A percentile compares a stretch with the other conserved stretches of the same genome.
phyloP scores from a whole-genome alignment of 2,888 invertebrate species.

The Oligia fasciuncula region DNA sequence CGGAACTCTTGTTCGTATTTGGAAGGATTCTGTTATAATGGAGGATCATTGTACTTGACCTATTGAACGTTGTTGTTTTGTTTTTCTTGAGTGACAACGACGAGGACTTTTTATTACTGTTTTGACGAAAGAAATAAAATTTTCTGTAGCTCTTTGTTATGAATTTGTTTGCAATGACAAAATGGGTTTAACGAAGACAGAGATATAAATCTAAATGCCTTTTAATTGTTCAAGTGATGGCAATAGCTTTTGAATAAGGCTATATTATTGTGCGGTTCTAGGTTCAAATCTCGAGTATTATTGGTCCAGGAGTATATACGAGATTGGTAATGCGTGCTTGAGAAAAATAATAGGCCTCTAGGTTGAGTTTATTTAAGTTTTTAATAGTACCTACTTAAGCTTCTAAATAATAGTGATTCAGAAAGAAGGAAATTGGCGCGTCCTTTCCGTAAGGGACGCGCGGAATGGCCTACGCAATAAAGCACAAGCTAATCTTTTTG shows the following conservation, averaged over 20 bases:
- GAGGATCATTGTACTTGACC: slow-evolving; percentile 35
- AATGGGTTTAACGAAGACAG: not conserved
- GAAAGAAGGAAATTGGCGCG: not conserved
- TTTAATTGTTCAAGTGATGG: not conserved
- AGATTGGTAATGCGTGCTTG: not conserved
- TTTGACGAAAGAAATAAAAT: slow-evolving; percentile 14
- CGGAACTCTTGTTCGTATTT: slow-evolving; percentile 36
- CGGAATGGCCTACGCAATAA: not conserved
- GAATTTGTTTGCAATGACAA: not conserved
- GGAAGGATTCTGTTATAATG: slow-evolving; percentile 44
- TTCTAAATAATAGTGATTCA: not conserved
- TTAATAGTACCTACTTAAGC: not conserved
- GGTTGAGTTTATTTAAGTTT: not conserved
- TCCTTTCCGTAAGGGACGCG: not conserved
- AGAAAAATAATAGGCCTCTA: not conserved
- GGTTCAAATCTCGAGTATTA: not conserved
- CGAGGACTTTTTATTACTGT: slow-evolving; percentile 28
- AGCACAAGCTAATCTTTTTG: not conserved
- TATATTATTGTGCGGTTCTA: not conserved
- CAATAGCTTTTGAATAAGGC: not conserved
- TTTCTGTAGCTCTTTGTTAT: not conserved
- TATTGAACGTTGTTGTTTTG: slow-evolving; percentile 37
- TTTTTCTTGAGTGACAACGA: slow-evolving; percentile 20
- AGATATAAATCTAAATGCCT: not conserved
- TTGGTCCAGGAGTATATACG: not conserved